Evolutionary conservation across 2,888 invertebrate genomes (phyloP).

Genomic region (Mactromeris polynyma): DNA sequence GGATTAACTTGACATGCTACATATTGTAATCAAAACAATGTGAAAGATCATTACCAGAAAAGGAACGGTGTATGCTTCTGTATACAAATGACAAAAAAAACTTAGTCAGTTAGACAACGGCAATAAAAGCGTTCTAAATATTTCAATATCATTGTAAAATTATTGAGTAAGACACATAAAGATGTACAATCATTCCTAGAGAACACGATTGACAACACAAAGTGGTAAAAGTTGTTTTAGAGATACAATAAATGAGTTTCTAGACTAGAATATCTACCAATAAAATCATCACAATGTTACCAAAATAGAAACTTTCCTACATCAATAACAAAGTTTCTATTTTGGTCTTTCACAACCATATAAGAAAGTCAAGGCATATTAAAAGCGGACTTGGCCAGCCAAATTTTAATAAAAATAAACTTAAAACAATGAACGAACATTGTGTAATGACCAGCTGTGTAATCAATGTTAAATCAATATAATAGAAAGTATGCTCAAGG

Average conservation of each 20-base stretch:
- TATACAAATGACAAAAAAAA: too few relatives aligned
- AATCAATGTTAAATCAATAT: not conserved
- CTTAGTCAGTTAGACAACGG: too few relatives aligned
- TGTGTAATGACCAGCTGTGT: too few relatives aligned
- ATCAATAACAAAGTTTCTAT: not conserved
- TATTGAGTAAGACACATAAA: not conserved
- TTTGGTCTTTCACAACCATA: slow-evolving; percentile 27
- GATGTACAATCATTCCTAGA: not conserved
- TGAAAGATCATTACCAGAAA: too few relatives aligned
- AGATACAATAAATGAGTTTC: not conserved
- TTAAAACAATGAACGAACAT: not conserved
- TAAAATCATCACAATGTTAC: not conserved
- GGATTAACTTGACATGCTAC: too few relatives aligned
- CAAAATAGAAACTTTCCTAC: not conserved
- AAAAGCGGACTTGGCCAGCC: slow-evolving; percentile 20
- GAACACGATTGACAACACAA: not conserved
- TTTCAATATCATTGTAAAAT: not conserved
- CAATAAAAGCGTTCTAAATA: not conserved
- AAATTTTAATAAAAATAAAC: not conserved
- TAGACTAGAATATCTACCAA: not conserved
- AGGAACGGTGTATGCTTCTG: too few relatives aligned
- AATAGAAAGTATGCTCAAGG: too few relatives aligned
- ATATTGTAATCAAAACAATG: too few relatives aligned
- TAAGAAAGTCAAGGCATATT: slow-evolving; percentile 25
- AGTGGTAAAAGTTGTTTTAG: not conserved